Evolutionary conservation across 2,888 invertebrate species (phyloP).

Genomic region (Microctonus aethiopoides): DNA sequence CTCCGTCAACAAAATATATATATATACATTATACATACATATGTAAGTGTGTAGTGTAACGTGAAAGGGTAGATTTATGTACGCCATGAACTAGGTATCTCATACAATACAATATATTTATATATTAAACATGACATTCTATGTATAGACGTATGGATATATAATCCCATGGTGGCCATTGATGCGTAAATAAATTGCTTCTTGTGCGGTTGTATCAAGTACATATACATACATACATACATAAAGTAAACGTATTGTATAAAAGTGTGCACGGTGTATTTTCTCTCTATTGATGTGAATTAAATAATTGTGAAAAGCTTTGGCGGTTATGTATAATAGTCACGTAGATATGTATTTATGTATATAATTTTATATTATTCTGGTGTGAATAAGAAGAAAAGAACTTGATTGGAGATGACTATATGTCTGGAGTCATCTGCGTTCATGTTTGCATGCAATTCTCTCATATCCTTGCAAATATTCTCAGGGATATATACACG

Average conservation of each 20-base stretch:
- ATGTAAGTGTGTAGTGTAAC: background rate
- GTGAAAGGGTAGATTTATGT: constrained; percentile 24
- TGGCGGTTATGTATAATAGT: background rate
- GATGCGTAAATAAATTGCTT: constrained; percentile 29
- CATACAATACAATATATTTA: constrained; percentile 13
- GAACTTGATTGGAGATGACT: constrained; percentile 51
- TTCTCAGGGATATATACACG: constrained; percentile 11
- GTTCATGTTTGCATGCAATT: constrained; percentile 7
- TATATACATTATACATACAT: no score
- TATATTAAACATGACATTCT: constrained; percentile 15
- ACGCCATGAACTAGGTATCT: constrained; percentile 11
- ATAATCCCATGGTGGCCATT: constrained; percentile 16
- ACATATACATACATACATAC: background rate
- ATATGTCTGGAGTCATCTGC: constrained; percentile 7
- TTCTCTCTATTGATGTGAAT: background rate
- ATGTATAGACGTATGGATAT: background rate
- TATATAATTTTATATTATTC: constrained; percentile 55
- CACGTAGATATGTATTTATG: constrained; percentile 38
- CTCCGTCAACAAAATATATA: constrained; percentile 6
- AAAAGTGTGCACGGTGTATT: no score
- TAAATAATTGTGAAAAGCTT: background rate
- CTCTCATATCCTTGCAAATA: background rate
- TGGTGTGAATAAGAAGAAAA: constrained; percentile 53
- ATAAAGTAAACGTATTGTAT: background rate
- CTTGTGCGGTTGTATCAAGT: constrained; percentile 30